Conservation (phyloP, 2,888 invertebrate species). For the Sminthurides aquaticus region DNA sequence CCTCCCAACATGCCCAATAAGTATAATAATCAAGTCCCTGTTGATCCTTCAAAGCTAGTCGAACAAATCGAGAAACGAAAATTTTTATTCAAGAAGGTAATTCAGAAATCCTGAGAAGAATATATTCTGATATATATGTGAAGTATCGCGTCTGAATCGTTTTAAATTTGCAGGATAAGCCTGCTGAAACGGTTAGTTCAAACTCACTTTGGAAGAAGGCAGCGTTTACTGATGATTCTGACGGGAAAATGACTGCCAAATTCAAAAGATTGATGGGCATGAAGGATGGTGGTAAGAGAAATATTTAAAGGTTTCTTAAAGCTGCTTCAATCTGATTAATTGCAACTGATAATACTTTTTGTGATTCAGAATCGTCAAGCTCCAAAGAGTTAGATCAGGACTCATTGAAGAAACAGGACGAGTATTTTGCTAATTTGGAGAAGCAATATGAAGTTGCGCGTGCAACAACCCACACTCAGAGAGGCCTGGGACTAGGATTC, state of each 20-base stretch:
- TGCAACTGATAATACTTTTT: neutral
- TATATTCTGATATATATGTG: neutral
- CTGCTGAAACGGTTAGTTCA: conserved; percentile 42
- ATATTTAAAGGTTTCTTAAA: too few relatives aligned
- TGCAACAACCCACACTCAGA: conserved; percentile 90
- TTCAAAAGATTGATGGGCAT: conserved; percentile 97
- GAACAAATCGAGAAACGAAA: conserved; percentile 88
- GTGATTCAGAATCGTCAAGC: neutral
- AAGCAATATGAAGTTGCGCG: conserved; percentile 94
- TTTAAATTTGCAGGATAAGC: conserved; percentile 19
- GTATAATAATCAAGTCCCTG: conserved; percentile 66
- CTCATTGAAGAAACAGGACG: conserved; percentile 53
- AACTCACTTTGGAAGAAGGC: conserved; percentile 64
- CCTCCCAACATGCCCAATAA: conserved; percentile 56
- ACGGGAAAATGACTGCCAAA: conserved; percentile 86
- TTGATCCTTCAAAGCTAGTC: conserved; percentile 72
- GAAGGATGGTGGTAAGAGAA: conserved; percentile 56
- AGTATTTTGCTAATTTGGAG: conserved; percentile 87
- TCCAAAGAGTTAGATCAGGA: conserved; percentile 16
- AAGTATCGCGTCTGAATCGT: neutral
- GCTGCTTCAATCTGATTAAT: neutral
- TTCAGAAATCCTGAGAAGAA: neutral
- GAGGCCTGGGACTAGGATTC: conserved; percentile 55
- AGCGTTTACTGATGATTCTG: conserved; percentile 80
- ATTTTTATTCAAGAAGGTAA: conserved; percentile 75